Conservation (phyloP, 2,888 invertebrate species). For the Trissolcus japonicus region DNA sequence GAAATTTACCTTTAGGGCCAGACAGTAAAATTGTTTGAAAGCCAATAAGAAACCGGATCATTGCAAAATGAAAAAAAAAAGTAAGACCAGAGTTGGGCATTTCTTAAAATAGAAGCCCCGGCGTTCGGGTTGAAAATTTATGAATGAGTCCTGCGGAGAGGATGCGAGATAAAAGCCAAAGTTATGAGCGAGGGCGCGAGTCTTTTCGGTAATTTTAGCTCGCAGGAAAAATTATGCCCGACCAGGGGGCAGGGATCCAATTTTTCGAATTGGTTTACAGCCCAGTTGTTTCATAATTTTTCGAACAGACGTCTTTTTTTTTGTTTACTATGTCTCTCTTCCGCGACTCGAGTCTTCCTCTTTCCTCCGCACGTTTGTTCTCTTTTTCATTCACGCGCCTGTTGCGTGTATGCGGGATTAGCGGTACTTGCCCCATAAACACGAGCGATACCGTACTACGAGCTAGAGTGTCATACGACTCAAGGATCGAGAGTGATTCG, state of each 20-base stretch:
- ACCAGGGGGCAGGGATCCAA: slow-evolving; percentile 15
- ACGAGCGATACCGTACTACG: slow-evolving; percentile 70
- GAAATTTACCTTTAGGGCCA: too few relatives aligned
- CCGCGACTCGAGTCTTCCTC: slow-evolving; percentile 42
- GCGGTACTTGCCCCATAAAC: slow-evolving; percentile 74
- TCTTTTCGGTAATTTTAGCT: slow-evolving; percentile 18
- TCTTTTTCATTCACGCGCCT: slow-evolving; percentile 54
- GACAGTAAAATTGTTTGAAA: not conserved
- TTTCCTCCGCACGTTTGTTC: slow-evolving; percentile 49
- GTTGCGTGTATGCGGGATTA: slow-evolving; percentile 65
- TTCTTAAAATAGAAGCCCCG: slow-evolving; percentile 33
- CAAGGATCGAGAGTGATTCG: slow-evolving; percentile 54
- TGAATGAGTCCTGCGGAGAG: slow-evolving; percentile 36
- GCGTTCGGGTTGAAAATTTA: slow-evolving; percentile 23
- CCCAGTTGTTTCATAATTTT: slow-evolving; percentile 41
- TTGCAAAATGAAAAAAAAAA: not conserved
- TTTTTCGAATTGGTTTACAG: slow-evolving; percentile 36
- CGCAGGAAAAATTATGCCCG: slow-evolving; percentile 1
- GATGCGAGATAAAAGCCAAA: slow-evolving; percentile 29
- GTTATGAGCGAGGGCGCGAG: slow-evolving; percentile 22
- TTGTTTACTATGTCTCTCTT: slow-evolving; percentile 37
- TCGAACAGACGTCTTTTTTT: slow-evolving; percentile 31
- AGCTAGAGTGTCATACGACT: slow-evolving; percentile 50
- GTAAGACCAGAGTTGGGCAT: not conserved
- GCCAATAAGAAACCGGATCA: not conserved